phyloP scores from a whole-genome alignment of 2,797 vertebrate genomes.

The Basileuterus tristriatus region DNA sequence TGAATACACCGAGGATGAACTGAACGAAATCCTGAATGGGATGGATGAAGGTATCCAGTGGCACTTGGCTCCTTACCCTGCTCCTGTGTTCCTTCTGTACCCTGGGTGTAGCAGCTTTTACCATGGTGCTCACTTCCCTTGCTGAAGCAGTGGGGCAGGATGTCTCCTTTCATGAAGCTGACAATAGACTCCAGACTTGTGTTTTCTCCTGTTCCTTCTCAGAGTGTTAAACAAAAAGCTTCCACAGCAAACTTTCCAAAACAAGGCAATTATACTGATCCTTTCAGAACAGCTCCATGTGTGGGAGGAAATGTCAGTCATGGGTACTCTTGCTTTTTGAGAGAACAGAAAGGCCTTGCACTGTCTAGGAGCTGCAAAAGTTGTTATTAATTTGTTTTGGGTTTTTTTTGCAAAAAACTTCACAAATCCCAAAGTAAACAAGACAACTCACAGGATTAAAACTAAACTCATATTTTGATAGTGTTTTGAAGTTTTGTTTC shows the following conservation, averaged over 20 bases:
- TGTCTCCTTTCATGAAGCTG: neutral
- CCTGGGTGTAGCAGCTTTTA: neutral
- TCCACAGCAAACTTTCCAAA: neutral
- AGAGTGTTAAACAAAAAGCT: neutral
- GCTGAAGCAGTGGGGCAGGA: neutral
- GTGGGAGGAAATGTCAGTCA: conserved; percentile 26
- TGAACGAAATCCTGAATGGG: conserved; percentile 96
- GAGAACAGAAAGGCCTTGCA: neutral
- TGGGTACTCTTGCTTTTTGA: neutral
- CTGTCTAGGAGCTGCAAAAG: neutral
- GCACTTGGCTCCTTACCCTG: neutral
- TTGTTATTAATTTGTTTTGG: neutral
- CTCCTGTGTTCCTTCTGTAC: neutral
- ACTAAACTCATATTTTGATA: neutral
- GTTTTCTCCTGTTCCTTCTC: neutral
- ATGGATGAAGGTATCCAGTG: conserved; percentile 90
- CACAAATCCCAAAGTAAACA: neutral
- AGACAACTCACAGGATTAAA: neutral
- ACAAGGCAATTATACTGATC: conserved; percentile 12
- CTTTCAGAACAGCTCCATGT: neutral
- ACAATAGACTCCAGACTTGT: neutral
- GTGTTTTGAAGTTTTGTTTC: neutral
- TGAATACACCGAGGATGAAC: conserved; percentile 92
- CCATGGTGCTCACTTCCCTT: neutral
- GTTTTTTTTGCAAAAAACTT: rapidly evolving